Percentiles rank a stretch among this genome's conserved stretches.
These are phyloP conservation scores for Isichthys henryi DNA, from an alignment of 2,113 vertebrate genomes.

Conservation along the genomic window DNA sequence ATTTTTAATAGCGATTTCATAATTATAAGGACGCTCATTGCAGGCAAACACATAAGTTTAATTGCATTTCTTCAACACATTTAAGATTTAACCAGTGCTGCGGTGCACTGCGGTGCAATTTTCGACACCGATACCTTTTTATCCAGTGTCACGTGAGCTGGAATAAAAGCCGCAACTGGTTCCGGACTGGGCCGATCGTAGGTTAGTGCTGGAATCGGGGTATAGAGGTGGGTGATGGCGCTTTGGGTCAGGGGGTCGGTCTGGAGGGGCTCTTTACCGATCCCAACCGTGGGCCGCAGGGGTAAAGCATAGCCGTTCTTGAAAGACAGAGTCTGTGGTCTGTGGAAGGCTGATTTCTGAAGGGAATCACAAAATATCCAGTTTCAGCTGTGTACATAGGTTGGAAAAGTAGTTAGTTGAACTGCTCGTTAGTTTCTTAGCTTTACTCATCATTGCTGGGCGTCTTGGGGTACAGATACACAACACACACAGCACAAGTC, in stretches of 20 bases:
- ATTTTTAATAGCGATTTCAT: not conserved
- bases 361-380: slow-evolving; percentile 27
- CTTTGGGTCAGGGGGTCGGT: slow-evolving; percentile 65
- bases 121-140: slow-evolving; percentile 74
- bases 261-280: slow-evolving; percentile 63
- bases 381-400: not conserved
- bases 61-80: not conserved
- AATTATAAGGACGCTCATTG: not conserved
- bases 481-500: not conserved
- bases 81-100: not conserved
- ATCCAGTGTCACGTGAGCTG: slow-evolving; percentile 78
- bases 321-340: slow-evolving; percentile 73
- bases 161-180: slow-evolving; percentile 59
- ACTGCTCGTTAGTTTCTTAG: not conserved
- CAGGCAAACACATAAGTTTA: not conserved
- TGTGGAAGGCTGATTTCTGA: slow-evolving; percentile 81
- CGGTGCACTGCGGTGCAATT: not conserved
- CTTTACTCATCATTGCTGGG: not conserved
- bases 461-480: not conserved
- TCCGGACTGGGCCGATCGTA: slow-evolving; percentile 48
- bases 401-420: not conserved
- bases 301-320: slow-evolving; percentile 71
- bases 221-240: slow-evolving; percentile 60
- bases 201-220: slow-evolving; percentile 44
- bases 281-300: slow-evolving; percentile 61